These are phyloP conservation scores for Hetaerina americana DNA, from an alignment of 1,140 invertebrate species.

Conservation along the genomic window DNA sequence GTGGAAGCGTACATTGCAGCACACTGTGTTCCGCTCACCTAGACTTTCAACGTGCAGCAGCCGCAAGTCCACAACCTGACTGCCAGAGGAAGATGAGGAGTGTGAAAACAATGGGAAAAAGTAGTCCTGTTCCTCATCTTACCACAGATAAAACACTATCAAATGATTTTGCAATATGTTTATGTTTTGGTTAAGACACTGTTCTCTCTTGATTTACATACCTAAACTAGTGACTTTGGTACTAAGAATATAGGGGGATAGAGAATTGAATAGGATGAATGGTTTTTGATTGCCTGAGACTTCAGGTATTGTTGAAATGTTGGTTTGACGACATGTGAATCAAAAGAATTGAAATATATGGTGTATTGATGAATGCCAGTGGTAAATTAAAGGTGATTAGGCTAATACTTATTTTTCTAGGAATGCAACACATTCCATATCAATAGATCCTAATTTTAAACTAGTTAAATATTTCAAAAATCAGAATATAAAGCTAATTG, in stretches of 20 bases:
- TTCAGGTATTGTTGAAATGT: too few relatives aligned
- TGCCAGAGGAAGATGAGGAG: neutral
- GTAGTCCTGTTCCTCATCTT: neutral
- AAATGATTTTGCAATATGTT: neutral
- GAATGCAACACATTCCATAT: too few relatives aligned
- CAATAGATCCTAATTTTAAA: too few relatives aligned
- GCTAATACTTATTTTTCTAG: too few relatives aligned
- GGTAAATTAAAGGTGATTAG: too few relatives aligned
- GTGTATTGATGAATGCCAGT: too few relatives aligned
- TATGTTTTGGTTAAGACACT: neutral
- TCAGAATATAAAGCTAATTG: too few relatives aligned
- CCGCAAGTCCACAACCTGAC: slow-evolving; percentile 11
- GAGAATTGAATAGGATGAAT: neutral
- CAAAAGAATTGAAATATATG: too few relatives aligned
- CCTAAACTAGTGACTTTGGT: neutral
- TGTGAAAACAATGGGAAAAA: neutral
- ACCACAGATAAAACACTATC: neutral
- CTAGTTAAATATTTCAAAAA: too few relatives aligned
- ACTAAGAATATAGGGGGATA: neutral
- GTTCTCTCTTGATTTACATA: neutral
- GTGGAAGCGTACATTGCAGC: slow-evolving; percentile 37
- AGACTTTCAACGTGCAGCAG: slow-evolving; percentile 4
- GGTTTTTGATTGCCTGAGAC: too few relatives aligned
- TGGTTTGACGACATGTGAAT: too few relatives aligned
- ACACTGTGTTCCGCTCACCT: slow-evolving; percentile 29